Evolutionary conservation across 2,888 invertebrate species (phyloP), one percentile per base, ranked within the genome.

Genomic region (Ceriagrion tenellum): DNA sequence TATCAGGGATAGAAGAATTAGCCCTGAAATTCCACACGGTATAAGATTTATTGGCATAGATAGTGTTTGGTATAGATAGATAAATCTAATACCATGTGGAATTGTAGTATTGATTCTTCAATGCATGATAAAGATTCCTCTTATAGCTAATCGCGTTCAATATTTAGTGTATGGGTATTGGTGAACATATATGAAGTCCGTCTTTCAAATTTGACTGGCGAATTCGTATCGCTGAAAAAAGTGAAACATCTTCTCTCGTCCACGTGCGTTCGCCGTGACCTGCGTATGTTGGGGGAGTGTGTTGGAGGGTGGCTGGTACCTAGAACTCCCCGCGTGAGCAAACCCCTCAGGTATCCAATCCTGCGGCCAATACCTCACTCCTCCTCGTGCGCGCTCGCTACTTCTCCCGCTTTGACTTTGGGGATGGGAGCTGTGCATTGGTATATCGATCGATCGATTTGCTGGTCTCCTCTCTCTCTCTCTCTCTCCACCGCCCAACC

Each of bases 361-460:
- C 23, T 26, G 40, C 47, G 93, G 12, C 93, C 93, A 55, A 93
- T 93, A 93, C 40, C 93, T 93, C 91, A 35, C 90, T 55, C 56
- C 20, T 12, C 59, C 59, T 1, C 59, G 16, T 26, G 69, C 26
- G 69, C n/a, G 69, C 69, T 69, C n/a, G 69, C 69, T 69, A 69
- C 69, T 23, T n/a, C 69, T 69, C 26, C 20, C 2, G 47, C 59
- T 26, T n/a, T 69, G 16, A 55, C n/a, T 47, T 69, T 93, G 26
- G 59, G 89, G n/a, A 89, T 89, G 89, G 89, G 90, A 93, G 69
- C 47, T 74, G 91, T 93, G 69, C 93, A 93, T 74, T 47, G 93
- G 93, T 47, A 69, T 93, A 93, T 93, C 93, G 93, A 93, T 93
- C 69, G 69, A 93, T 93, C 69, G 93, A 93, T 69, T 56, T 63